Evolutionary conservation across 2,113 vertebrate species (phyloP), one percentile per base, ranked within the genome.

Genomic region (Eurypyga helias): DNA sequence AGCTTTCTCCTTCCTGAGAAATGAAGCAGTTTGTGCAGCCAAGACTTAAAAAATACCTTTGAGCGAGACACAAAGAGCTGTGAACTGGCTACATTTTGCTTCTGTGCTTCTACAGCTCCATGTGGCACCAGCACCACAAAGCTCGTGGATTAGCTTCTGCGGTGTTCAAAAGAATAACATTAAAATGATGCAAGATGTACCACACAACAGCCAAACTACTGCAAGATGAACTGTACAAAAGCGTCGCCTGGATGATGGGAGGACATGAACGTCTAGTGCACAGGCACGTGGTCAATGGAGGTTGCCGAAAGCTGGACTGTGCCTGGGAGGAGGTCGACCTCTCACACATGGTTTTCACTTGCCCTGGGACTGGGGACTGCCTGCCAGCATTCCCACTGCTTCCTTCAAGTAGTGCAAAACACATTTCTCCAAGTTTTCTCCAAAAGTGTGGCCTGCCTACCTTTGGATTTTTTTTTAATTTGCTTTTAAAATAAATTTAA

Each of bases 231-330:
- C 52, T 26, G 23, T 19, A 23, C 21, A 17, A n/a, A 79, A n/a
- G 14, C 51, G 57, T 31, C 21, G 3, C 21, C 24, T 29, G 51
- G 21, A 33, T 3, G 28, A 45, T 7, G 12, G 78, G 23, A 66
- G 36, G 60, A 36, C 43, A 45, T 2, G 6, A 7, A 75, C 1
- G 4, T 18, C 41, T 36, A 11, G 21, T 23, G 52, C 31, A 28
- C 3, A 5, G 43, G 31, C 7, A 73, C 2, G 1, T 0, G 3
- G 26, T n/a, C 67, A 31, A 2, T 1, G 3, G 31, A 58, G 87
- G 52, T 14, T 66, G n/a, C 51, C 7, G 29, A 24, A 52, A 29
- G 19, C 46, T 17, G 15, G 43, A 10, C 17, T 23, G 9, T 1
- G 51, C 9, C 10, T 4, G 5, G 29, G n/a, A 64, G 28, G 28